These are phyloP conservation scores for Calonectris borealis DNA, from an alignment of 2,113 vertebrate genomes.

Conservation along the genomic window DNA sequence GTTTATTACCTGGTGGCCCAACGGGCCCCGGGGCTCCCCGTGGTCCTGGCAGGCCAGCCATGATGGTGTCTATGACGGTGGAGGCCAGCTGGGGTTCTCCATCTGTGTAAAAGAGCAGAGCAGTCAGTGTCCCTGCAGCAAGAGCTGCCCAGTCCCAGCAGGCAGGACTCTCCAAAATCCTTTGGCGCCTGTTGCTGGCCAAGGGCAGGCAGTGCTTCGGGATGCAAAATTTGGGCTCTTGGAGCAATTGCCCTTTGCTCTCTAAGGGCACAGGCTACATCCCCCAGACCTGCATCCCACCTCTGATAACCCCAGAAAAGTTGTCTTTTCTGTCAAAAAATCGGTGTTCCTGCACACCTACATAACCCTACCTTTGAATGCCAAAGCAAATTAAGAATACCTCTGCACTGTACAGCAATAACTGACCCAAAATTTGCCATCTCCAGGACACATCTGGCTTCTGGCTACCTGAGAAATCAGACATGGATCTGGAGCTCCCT, in stretches of 20 bases:
- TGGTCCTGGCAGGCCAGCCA: constrained; percentile 76
- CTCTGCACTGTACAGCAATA: not conserved
- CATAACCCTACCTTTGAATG: not conserved
- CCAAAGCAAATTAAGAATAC: not conserved
- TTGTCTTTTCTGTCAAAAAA: not conserved
- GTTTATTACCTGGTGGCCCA: constrained; percentile 71
- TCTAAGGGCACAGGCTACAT: not conserved
- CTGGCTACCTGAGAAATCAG: not conserved
- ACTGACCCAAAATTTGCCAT: not conserved
- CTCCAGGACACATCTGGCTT: not conserved
- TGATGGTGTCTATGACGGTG: constrained; percentile 75
- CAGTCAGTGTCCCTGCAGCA: not conserved
- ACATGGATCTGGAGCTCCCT: not conserved
- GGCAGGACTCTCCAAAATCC: not conserved
- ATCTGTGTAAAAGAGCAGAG: constrained; percentile 51
- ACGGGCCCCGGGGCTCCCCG: constrained; percentile 74
- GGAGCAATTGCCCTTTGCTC: not conserved
- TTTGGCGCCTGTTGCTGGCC: not conserved
- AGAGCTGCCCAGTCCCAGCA: not conserved
- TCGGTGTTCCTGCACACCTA: not conserved
- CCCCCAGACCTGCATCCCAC: not conserved
- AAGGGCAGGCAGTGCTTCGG: not conserved
- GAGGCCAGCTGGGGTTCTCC: constrained; percentile 74
- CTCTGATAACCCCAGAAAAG: not conserved
- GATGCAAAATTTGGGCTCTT: not conserved